Percentiles rank a stretch among this genome's conserved stretches.
Evolutionary conservation across 2,888 invertebrate species (phyloP).

Genomic region (Drosophila prolongata): DNA sequence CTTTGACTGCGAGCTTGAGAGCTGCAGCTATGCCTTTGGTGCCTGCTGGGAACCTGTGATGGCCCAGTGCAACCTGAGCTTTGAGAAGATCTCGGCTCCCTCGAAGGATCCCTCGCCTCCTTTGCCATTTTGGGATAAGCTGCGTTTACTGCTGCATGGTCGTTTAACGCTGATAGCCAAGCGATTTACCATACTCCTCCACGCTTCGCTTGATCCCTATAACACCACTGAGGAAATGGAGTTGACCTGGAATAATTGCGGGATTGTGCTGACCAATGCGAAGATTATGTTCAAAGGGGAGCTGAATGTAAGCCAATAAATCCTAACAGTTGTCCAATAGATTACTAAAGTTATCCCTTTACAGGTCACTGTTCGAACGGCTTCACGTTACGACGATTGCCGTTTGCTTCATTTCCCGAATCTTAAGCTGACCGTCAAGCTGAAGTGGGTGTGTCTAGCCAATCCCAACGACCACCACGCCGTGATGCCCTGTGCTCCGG

Average conservation of each 20-base stretch:
- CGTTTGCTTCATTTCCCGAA: constrained; percentile 96
- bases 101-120: constrained; percentile 97
- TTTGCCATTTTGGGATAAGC: constrained; percentile 98
- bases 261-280: constrained; percentile 98
- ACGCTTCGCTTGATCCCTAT: constrained; percentile 98
- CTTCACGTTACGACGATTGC: constrained; percentile 99
- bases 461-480: constrained; percentile 98
- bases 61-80: constrained; percentile 86
- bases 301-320: constrained; percentile 88
- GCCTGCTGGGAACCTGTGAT: constrained; percentile 98
- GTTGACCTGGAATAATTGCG: constrained; percentile 96
- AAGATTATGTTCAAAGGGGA: constrained; percentile 96
- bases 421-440: constrained; percentile 91
- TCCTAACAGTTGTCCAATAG: no score
- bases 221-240: constrained; percentile 99
- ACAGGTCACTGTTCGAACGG: constrained; percentile 93
- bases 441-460: constrained; percentile 96
- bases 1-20: constrained; percentile 95
- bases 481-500: constrained; percentile 97
- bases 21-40: constrained; percentile 97
- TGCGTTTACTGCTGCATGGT: constrained; percentile 96
- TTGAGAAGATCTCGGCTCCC: constrained; percentile 94
- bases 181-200: constrained; percentile 95
- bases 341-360: no score
- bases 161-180: constrained; percentile 94